A percentile compares a stretch with the other conserved stretches of the same genome.
These are phyloP conservation scores for Notodonta dromedarius DNA, from an alignment of 2,888 invertebrate genomes.

Conservation along the genomic window DNA sequence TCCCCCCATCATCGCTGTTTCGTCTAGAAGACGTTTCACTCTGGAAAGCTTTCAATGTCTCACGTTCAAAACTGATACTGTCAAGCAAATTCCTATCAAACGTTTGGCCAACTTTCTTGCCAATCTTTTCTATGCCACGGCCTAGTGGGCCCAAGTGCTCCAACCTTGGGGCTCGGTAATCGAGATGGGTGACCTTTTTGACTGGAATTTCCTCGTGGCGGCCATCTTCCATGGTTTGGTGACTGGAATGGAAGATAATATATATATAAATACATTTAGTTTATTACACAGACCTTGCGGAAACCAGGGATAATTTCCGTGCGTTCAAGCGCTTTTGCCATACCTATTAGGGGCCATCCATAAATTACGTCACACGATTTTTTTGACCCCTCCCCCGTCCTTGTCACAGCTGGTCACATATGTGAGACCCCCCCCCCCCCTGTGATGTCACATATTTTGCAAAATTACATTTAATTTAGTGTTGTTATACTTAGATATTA, in stretches of 20 bases:
- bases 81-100: conserved; percentile 56
- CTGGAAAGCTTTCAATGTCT: conserved; percentile 59
- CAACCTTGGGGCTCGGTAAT: conserved; percentile 48
- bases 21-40: conserved; percentile 73
- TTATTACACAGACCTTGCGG: too few relatives aligned
- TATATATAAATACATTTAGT: too few relatives aligned
- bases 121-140: conserved; percentile 33
- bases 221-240: conserved; percentile 64
- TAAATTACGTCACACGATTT: too few relatives aligned
- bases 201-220: conserved; percentile 53
- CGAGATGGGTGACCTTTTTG: conserved; percentile 48
- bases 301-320: too few relatives aligned
- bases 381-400: too few relatives aligned
- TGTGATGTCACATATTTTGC: too few relatives aligned
- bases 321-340: too few relatives aligned
- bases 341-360: too few relatives aligned
- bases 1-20: conserved; percentile 69
- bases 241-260: conserved; percentile 15
- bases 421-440: too few relatives aligned
- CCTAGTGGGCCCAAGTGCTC: conserved; percentile 41
- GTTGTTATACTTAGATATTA: too few relatives aligned
- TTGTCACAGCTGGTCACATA: too few relatives aligned
- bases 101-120: conserved; percentile 41
- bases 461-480: too few relatives aligned
- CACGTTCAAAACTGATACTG: conserved; percentile 68